A percentile compares a stretch with the other conserved stretches of the same genome.
These are phyloP conservation scores for Linnaemya vulpina DNA, from an alignment of 2,888 invertebrate species.

Conservation along the genomic window DNA sequence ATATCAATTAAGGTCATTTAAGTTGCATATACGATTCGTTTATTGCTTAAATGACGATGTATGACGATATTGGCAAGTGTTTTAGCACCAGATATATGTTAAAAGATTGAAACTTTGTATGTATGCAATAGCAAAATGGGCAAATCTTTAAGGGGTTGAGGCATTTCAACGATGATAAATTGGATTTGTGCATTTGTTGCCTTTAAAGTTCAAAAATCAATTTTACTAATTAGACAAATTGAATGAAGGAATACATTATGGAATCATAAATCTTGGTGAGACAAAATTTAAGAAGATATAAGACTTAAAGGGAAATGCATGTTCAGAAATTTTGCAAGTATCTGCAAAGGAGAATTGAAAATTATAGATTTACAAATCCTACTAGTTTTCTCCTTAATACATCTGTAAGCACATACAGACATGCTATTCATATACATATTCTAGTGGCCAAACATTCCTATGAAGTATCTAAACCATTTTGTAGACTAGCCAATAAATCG, in stretches of 20 bases:
- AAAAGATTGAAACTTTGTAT: constrained; percentile 3
- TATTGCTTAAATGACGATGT: constrained; percentile 1
- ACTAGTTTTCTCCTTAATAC: no score
- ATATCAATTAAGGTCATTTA: constrained; percentile 68
- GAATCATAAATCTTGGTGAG: background rate
- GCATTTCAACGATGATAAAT: constrained; percentile 46
- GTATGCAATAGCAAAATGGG: background rate
- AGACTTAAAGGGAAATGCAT: background rate
- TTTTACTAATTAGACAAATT: constrained; percentile 68
- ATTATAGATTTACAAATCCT: background rate
- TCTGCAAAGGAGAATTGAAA: background rate
- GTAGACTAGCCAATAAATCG: no score
- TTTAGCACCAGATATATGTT: background rate
- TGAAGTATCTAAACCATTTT: no score
- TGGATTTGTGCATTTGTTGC: constrained; percentile 49
- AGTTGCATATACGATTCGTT: constrained; percentile 30
- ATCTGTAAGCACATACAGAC: no score
- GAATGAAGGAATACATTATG: constrained; percentile 29
- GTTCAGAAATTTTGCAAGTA: background rate
- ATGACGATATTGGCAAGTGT: constrained; percentile 23
- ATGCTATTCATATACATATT: no score
- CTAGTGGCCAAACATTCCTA: no score
- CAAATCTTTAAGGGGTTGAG: background rate
- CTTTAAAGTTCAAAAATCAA: constrained; percentile 57
- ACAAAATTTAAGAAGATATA: background rate